Percentiles rank a stretch among this genome's conserved stretches.
Evolutionary conservation across 2,113 vertebrate genomes (phyloP).

Genomic region (Urocitellus parryii): DNA sequence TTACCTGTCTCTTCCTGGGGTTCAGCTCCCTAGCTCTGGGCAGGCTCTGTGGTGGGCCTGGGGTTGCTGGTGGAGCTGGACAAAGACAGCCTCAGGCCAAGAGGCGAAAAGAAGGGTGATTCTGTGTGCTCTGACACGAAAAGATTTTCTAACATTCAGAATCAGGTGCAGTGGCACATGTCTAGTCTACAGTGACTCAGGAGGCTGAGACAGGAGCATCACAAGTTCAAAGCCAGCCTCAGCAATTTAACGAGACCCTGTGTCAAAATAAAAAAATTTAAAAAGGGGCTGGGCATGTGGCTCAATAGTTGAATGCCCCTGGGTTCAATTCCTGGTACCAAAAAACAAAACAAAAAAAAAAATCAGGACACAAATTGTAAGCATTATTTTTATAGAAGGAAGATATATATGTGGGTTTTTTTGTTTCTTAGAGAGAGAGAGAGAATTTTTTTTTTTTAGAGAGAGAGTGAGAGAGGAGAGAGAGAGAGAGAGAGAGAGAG

Average conservation of each 20-base stretch:
- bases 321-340: too few species aligned
- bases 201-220: neutral
- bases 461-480: too few species aligned
- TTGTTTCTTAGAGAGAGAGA: too few species aligned
- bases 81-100: neutral
- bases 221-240: neutral
- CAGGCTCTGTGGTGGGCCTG: neutral
- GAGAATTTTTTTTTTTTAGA: too few species aligned
- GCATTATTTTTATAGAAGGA: too few species aligned
- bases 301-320: neutral
- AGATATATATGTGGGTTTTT: too few species aligned
- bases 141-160: neutral
- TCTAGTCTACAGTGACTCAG: neutral
- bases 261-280: too few species aligned
- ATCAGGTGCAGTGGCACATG: neutral
- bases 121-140: neutral
- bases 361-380: too few species aligned
- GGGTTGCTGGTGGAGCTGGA: too few species aligned
- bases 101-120: too few species aligned
- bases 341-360: too few species aligned
- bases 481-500: too few species aligned
- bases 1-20: accelerated
- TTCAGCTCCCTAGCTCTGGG: neutral
- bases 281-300: neutral
- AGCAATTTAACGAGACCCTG: neutral